Evolutionary conservation across 1,140 invertebrate genomes (phyloP).

Genomic region (Sitobion miscanthi): DNA sequence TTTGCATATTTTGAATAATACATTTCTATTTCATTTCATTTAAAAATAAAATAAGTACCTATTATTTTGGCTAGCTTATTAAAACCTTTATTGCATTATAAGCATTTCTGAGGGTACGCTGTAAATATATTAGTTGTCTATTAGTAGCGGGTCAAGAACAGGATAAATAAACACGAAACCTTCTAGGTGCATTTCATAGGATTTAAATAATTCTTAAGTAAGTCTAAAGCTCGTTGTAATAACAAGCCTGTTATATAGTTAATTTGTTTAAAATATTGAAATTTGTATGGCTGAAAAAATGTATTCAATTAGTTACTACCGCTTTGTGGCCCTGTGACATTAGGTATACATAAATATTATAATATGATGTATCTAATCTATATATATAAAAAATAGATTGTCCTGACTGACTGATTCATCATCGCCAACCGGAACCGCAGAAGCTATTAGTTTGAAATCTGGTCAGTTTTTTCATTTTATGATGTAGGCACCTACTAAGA

Average conservation of each 20-base stretch:
- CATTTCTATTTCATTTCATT: background rate
- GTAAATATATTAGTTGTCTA: conserved; percentile 1
- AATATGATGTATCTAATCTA: background rate
- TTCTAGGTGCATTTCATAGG: conserved; percentile 6
- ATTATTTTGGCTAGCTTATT: background rate
- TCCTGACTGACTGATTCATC: too few relatives aligned
- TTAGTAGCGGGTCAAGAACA: conserved; percentile 38
- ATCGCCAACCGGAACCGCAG: too few relatives aligned
- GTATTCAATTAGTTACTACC: background rate
- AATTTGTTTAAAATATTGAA: conserved; percentile 32
- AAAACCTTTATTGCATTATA: conserved; percentile 48
- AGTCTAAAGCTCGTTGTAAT: conserved; percentile 30
- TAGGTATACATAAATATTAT: too few relatives aligned
- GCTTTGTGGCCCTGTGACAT: background rate
- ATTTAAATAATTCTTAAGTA: conserved; percentile 52
- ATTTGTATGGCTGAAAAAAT: background rate
- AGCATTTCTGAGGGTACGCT: conserved; percentile 50
- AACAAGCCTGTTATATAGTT: conserved; percentile 36
- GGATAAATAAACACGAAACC: conserved; percentile 53
- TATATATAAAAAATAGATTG: too few relatives aligned
- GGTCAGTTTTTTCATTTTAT: too few relatives aligned
- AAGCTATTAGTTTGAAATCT: too few relatives aligned
- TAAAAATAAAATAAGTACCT: conserved; percentile 11
- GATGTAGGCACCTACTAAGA: too few relatives aligned
- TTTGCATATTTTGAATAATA: background rate